Base-by-base conservation (phyloP, 2,888 invertebrate genomes). In the Drosophila mimica region DNA sequence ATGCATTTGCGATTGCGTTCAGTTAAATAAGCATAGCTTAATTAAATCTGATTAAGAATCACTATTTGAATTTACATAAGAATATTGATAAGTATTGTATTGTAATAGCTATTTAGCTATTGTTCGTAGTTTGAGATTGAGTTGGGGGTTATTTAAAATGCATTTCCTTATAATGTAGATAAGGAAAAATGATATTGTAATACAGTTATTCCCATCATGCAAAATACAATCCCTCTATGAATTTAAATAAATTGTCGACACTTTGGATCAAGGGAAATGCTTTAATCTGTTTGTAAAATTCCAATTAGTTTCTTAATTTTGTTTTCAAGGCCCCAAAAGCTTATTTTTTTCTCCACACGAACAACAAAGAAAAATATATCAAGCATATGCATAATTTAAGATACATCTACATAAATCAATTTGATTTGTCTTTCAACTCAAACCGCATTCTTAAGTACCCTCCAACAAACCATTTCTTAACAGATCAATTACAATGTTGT, bases 401-500 rank as follows among this genome's bases (percentile, higher is more conserved):
- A n/a, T 6, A 28, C 38, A 31, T 43, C 9, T 15, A 31, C 30
- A 57, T 40, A 40, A 43, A 40, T 40, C 43, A 57, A 57, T 20
- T 40, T 30, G 40, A 30, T 30, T 43, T 56, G 36, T 38, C 54
- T 56, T 56, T 56, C 28, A 56, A 38, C 28, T 20, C 31, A 40
- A 57, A 15, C 30, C 20, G 17, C 43, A 43, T 31, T 56, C 25
- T 33, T 28, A 56, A 33, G 62, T 13, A 40, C 11, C 15, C 13
- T 25, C 28, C 33, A 28, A 20, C 38, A 67, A 48, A 49, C 43
- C 28, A 53, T 75, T 61, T 57, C 34, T 11, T 6, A 70, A 62
- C 38, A 49, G 28, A 54, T 62, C 57, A 76, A 58, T 74, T 56
- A 70, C 62, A 43, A 54, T 61, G 25, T 36, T 36, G 54, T 15